Evolutionary conservation across 1,140 invertebrate species (phyloP).

Genomic region (Sarcophaga bullata): DNA sequence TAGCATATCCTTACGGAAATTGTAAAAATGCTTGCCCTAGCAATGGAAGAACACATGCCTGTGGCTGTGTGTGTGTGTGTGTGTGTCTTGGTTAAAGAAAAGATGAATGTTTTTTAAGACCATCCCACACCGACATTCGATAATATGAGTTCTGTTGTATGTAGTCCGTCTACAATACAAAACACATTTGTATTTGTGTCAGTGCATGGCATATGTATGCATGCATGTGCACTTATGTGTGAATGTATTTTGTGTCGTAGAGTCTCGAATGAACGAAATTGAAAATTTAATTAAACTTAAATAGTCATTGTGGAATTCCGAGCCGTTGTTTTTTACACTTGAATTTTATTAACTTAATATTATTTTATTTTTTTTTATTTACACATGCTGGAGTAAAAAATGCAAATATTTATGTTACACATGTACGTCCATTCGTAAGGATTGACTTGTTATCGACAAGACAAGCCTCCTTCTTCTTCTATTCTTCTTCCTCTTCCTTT

Average conservation of each 20-base stretch:
- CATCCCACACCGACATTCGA: neutral
- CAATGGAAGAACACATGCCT: neutral
- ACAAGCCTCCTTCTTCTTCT: neutral
- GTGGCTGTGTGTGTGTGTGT: neutral
- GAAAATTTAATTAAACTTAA: conserved; percentile 25
- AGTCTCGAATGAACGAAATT: neutral
- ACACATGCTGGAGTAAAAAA: conserved; percentile 4
- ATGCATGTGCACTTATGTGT: neutral
- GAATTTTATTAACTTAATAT: too few species aligned
- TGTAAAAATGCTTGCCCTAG: too few species aligned
- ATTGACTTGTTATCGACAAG: neutral
- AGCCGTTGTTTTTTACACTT: too few species aligned
- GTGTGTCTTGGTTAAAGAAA: neutral
- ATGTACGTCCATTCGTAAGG: neutral
- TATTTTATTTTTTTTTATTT: too few species aligned
- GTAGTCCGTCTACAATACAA: too few species aligned
- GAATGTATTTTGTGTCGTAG: neutral
- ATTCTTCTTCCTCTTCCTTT: neutral
- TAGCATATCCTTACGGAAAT: too few species aligned
- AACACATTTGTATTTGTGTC: too few species aligned
- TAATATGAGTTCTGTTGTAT: too few species aligned
- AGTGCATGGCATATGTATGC: too few species aligned
- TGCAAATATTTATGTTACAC: neutral
- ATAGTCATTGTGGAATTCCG: conserved; percentile 20
- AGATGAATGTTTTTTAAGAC: conserved; percentile 17